These are phyloP conservation scores for Phaonia tiefii DNA, from an alignment of 2,888 invertebrate species.

Conservation along the genomic window DNA sequence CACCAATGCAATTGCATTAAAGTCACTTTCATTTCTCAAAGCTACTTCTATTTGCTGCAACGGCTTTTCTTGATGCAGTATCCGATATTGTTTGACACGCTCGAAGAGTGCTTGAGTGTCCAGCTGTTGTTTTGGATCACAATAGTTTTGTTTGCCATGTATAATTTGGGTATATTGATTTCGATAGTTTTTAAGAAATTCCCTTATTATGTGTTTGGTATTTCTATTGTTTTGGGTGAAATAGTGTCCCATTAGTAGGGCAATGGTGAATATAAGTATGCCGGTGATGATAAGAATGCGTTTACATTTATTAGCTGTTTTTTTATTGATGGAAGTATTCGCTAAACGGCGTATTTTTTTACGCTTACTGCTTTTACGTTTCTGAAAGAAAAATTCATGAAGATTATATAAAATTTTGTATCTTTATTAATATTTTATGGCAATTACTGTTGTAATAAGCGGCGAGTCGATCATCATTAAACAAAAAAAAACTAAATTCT, in stretches of 20 bases:
- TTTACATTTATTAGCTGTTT: conserved; percentile 45
- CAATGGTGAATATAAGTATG: conserved; percentile 40
- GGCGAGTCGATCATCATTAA: too few relatives aligned
- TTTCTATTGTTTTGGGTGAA: conserved; percentile 55
- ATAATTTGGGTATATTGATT: conserved; percentile 75
- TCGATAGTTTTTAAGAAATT: conserved; percentile 68
- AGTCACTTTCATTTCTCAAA: conserved; percentile 68
- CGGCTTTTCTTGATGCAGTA: conserved; percentile 71
- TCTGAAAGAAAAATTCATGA: conserved; percentile 46
- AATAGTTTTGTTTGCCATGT: conserved; percentile 75
- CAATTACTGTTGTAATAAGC: too few relatives aligned
- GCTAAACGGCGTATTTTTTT: conserved; percentile 64
- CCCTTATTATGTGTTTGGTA: conserved; percentile 50
- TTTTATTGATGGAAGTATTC: conserved; percentile 11
- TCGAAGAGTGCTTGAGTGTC: conserved; percentile 68
- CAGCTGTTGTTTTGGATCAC: conserved; percentile 67
- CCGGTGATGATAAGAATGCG: conserved; percentile 44
- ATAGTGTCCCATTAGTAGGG: conserved; percentile 58
- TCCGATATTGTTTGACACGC: conserved; percentile 64
- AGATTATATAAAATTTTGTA: neutral
- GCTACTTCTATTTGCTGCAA: conserved; percentile 71
- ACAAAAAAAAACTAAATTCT: too few relatives aligned
- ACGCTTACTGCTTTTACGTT: conserved; percentile 52
- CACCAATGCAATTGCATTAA: conserved; percentile 73
- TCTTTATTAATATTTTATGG: neutral